phyloP scores from a whole-genome alignment of 2,113 vertebrate genomes.

The Rhinolophus ferrumequinum region DNA sequence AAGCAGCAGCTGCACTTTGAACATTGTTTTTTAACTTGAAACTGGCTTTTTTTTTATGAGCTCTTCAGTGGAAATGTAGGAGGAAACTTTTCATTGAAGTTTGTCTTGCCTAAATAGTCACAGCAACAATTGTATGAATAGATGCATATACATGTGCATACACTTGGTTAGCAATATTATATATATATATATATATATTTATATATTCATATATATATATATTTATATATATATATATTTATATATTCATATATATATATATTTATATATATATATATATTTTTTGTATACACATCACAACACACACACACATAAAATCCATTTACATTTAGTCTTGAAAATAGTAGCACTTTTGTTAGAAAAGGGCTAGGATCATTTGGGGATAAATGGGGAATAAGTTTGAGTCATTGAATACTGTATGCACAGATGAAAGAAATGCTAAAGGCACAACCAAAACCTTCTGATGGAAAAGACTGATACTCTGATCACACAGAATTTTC shows the following conservation, averaged over 20 bases:
- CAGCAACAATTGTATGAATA: background rate
- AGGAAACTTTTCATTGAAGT: background rate
- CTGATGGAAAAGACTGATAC: background rate
- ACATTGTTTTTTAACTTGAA: constrained; percentile 9
- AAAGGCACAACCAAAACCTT: background rate
- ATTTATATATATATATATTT: background rate
- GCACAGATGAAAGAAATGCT: background rate
- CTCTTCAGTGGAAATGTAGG: background rate
- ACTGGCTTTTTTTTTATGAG: background rate
- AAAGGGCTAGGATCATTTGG: background rate
- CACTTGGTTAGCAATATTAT: background rate
- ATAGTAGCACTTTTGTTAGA: background rate
- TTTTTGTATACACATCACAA: too few relatives aligned
- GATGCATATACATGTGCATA: too few relatives aligned
- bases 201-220: too few relatives aligned
- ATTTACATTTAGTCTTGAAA: background rate
- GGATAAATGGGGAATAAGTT: background rate
- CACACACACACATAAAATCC: too few relatives aligned
- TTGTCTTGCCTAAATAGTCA: background rate
- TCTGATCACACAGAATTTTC: background rate
- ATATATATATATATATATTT: background rate
- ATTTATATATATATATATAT: background rate
- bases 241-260: too few relatives aligned
- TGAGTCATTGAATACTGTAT: background rate
- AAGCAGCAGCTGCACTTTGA: background rate